Evolutionary conservation across 23 tunicate species (phyloP).

Genomic region (Corella eumyota): DNA sequence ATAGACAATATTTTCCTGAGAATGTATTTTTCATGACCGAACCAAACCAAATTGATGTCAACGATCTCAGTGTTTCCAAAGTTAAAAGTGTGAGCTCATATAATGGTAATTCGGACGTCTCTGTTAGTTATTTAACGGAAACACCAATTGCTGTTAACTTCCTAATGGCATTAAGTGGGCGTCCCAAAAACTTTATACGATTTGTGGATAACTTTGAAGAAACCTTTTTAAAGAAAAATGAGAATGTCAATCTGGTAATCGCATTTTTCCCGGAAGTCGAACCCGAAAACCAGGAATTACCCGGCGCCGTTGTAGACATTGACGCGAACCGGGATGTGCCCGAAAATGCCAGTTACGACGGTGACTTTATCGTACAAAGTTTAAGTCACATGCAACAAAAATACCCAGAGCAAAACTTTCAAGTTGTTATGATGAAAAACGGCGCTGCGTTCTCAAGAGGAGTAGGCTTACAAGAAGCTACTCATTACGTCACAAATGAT

Average conservation of each 20-base stretch:
- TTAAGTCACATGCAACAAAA: constrained; percentile 14
- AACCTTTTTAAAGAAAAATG: constrained; percentile 28
- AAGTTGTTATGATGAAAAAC: constrained; percentile 8
- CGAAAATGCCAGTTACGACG: constrained; percentile 4
- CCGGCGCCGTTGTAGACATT: not conserved
- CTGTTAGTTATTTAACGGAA: no score
- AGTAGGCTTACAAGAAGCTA: constrained; percentile 39
- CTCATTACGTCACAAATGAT: constrained; percentile 10
- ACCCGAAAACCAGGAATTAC: no score
- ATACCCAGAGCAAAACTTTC: constrained; percentile 13
- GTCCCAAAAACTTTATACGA: constrained; percentile 40
- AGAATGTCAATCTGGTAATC: constrained; percentile 35
- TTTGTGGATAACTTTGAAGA: constrained; percentile 60
- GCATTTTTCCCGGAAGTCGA: constrained; percentile 22
- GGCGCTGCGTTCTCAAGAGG: constrained; percentile 83
- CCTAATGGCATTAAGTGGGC: constrained; percentile 56
- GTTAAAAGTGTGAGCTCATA: no score
- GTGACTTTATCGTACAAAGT: constrained; percentile 13
- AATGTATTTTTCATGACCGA: constrained; percentile 8
- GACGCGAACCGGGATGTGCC: constrained; percentile 1
- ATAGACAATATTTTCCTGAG: constrained; percentile 12
- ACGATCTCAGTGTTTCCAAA: no score
- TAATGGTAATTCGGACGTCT: no score
- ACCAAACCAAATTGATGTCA: constrained; percentile 3
- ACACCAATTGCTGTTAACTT: constrained; percentile 38